Evolutionary conservation across 2,888 invertebrate genomes (phyloP), one percentile per base, ranked within the genome.

Genomic region (Lasius platythorax): DNA sequence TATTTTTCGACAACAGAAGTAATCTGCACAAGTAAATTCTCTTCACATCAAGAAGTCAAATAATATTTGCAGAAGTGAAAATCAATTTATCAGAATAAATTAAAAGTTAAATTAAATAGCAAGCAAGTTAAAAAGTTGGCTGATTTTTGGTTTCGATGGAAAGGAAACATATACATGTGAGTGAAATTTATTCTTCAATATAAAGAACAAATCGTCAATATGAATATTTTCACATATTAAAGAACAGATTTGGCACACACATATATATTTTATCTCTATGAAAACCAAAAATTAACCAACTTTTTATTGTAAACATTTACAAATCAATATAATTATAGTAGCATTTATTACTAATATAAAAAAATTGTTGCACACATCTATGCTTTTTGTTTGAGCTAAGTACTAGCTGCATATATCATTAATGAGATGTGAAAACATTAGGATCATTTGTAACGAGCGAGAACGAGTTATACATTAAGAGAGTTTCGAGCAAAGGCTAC

Each of bases 381-480:
- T 18, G 30, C 28, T 64, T 66, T 33, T 18, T n/a, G 53, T 76
- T 68, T 40, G 68, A 58, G 40, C 8, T 30, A 30, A 37, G 1
- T 11, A 67, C 18, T 53, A 18, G 15, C 28, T 28, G 11, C 37
- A 28, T 40, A 28, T 68, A 23, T 33, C 43, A n/a, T 56, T 40
- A 70, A 70, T 4, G 28, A 12, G 43, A 28, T 28, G 37, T 40
- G n/a, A 68, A 68, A 18, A 30, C n/a, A 33, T 43, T 56, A 73
- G 18, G 58, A 30, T 12, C 43, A 23, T 43, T n/a, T 73, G 46
- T 37, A 81, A 75, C 9, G 23, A 81, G 33, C 74, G 61, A 75
- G 50, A 81, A 81, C 30, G 79, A 75, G 46, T 61, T 68, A n/a
- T n/a, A 43, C 23, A 15, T 33, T 15, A 61, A 53, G 46, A 53